Evolutionary conservation across 2,797 vertebrate genomes (phyloP), one percentile per base, ranked within the genome.

Genomic region (Carapus acus): DNA sequence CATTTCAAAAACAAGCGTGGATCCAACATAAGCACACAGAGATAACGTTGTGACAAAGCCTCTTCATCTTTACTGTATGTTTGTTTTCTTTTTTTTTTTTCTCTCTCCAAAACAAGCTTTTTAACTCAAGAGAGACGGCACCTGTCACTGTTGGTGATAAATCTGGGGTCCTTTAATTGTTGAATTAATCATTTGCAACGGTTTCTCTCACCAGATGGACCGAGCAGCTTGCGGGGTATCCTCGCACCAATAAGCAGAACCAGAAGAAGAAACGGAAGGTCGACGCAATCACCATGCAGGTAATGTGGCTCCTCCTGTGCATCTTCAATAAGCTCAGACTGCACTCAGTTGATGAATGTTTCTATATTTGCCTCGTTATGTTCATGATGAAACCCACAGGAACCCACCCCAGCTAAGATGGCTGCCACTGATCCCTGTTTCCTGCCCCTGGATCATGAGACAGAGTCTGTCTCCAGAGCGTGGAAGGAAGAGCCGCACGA

Each of bases 181-280:
- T 60, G 0, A 11, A 33, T 33, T 33, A n/a, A n/a, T n/a, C n/a
- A n/a, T n/a, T n/a, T n/a, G n/a, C n/a, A n/a, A 27, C 24, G 9
- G 29, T 6, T 61, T 19, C 60, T 4, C 29, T 31, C 19, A 9
- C 24, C 78, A 88, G 87, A 55, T 88, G 87, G 87, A 74, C 70
- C 1, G 87, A 88, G 9, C 84, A 86, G 65, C 78, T 88, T 0
- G 20, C 54, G 0, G 50, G 71, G 8, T 86, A 71, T 29, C 73
- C 83, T 7, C 71, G 38, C 13, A 77, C 65, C 0, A 83, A 82
- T 62, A 79, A 81, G 54, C 83, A 82, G 48, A 85, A 80, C 27
- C 77, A 74, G 59, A 86, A 86, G 70, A 86, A 85, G 9, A 88
- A 85, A 54, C 79, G 80, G 14, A 85, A 83, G 64, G 85, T 85